A percentile compares a stretch with the other conserved stretches of the same genome.
Conservation (phyloP, 2,797 vertebrate genomes). For the Pantherophis alleghaniensis region DNA sequence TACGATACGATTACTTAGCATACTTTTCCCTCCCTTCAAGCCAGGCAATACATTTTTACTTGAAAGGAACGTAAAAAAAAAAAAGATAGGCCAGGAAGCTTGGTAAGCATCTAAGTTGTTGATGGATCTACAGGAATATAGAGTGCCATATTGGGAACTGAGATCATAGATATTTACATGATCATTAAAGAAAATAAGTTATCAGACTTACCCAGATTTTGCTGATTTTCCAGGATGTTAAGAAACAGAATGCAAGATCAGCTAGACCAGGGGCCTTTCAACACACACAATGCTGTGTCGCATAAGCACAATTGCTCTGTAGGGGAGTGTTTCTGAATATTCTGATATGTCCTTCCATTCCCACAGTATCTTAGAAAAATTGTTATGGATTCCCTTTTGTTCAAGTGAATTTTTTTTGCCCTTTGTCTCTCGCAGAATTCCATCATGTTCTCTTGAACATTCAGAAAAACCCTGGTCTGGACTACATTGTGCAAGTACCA, state of each 20-base stretch:
- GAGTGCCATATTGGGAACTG: neutral
- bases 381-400: neutral
- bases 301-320: neutral
- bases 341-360: neutral
- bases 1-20: neutral
- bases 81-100: neutral
- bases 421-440: neutral
- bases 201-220: neutral
- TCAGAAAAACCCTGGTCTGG: neutral
- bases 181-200: neutral
- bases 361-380: neutral
- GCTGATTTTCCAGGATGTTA: neutral
- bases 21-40: neutral
- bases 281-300: neutral
- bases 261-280: neutral
- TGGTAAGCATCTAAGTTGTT: neutral
- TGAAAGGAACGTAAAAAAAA: neutral
- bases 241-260: neutral
- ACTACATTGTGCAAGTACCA: neutral
- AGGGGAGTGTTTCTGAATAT: neutral
- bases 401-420: neutral
- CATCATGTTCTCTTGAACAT: neutral
- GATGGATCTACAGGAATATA: neutral
- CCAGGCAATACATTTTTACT: neutral
- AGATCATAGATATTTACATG: neutral